Conservation (phyloP, 2,113 vertebrate species). For the Ascaphus truei region DNA sequence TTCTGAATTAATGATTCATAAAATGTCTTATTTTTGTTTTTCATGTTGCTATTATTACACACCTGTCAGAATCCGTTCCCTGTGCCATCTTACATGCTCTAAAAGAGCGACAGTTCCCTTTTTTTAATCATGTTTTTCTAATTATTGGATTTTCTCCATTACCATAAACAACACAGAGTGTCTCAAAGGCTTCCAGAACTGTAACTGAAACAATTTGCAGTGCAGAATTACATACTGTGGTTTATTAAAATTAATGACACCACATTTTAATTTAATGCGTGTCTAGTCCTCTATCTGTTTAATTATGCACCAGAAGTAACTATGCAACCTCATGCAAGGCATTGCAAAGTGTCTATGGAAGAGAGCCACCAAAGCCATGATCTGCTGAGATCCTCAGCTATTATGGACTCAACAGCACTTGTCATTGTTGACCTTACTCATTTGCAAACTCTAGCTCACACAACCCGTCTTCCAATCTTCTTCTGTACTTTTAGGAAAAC, state of each 20-base stretch:
- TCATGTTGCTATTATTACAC: slow-evolving; percentile 5
- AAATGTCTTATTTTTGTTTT: neutral
- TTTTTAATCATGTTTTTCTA: slow-evolving; percentile 22
- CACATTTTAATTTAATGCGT: neutral
- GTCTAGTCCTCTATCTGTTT: neutral
- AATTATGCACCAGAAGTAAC: neutral
- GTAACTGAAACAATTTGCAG: neutral
- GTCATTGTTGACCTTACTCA: too few relatives aligned
- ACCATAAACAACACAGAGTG: slow-evolving; percentile 2
- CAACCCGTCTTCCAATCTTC: too few relatives aligned
- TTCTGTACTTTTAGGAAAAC: too few relatives aligned
- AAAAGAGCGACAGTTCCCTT: neutral
- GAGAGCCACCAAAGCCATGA: too few relatives aligned
- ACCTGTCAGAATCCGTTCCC: slow-evolving; percentile 10
- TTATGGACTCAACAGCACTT: too few relatives aligned
- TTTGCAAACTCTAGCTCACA: too few relatives aligned
- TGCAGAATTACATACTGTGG: neutral
- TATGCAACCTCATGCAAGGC: neutral
- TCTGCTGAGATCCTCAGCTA: too few relatives aligned
- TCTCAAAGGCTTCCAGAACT: neutral
- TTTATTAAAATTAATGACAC: slow-evolving; percentile 20
- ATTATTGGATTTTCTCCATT: slow-evolving; percentile 19
- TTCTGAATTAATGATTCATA: neutral
- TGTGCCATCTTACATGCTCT: neutral
- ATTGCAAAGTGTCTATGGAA: too few relatives aligned